phyloP scores from a whole-genome alignment of 2,797 vertebrate genomes.

The Avahi laniger region DNA sequence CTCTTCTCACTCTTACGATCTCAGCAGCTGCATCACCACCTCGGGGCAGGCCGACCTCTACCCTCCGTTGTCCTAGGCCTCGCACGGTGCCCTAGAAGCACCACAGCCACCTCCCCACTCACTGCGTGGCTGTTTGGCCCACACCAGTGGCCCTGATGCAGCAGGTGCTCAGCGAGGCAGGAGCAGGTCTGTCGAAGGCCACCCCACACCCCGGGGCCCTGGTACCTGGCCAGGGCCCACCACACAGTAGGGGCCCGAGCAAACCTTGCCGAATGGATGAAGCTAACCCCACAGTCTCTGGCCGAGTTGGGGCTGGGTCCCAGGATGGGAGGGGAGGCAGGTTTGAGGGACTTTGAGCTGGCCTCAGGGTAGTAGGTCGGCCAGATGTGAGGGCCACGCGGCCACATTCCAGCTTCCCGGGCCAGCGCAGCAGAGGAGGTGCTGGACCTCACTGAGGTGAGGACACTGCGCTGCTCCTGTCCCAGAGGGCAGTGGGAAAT shows the following conservation, averaged over 20 bases:
- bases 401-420: not conserved
- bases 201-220: too few species aligned
- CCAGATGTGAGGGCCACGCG: not conserved
- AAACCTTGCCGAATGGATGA: not conserved
- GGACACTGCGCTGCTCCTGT: not conserved
- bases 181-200: not conserved
- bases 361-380: not conserved
- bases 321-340: not conserved
- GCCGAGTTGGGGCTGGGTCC: not conserved
- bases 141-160: not conserved
- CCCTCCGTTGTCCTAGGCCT: not conserved
- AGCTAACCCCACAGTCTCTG: not conserved
- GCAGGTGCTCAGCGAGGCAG: not conserved
- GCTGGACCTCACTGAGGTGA: too few species aligned
- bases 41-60: not conserved
- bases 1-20: not conserved
- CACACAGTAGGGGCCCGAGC: not conserved
- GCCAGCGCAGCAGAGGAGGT: not conserved
- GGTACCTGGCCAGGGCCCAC: not conserved
- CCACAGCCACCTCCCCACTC: not conserved
- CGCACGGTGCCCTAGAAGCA: fast-evolving
- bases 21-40: not conserved
- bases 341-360: not conserved
- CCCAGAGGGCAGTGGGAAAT: not conserved
- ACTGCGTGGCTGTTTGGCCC: not conserved